These are phyloP conservation scores for Crotalus horridus DNA, from an alignment of 2,113 vertebrate genomes.

Conservation along the genomic window DNA sequence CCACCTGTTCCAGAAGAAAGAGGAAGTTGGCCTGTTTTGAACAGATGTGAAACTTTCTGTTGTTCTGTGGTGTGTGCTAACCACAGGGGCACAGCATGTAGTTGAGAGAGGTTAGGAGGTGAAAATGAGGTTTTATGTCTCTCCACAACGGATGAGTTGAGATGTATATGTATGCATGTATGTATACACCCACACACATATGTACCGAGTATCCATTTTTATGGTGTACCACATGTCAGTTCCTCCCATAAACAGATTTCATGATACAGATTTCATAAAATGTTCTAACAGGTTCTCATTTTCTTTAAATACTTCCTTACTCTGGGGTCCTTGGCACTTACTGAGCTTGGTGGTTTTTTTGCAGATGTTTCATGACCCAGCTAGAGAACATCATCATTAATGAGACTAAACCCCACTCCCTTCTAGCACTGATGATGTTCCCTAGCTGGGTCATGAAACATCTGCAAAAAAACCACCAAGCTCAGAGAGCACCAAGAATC, in stretches of 20 bases:
- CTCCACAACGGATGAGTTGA: neutral
- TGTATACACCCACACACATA: neutral
- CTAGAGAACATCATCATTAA: neutral
- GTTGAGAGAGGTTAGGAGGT: slow-evolving; percentile 9
- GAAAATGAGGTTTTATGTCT: slow-evolving; percentile 4
- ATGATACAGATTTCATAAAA: neutral
- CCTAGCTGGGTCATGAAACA: neutral
- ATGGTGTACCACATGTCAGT: neutral
- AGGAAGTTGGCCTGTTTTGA: slow-evolving; percentile 48
- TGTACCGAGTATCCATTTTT: neutral
- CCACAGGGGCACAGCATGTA: slow-evolving; percentile 42
- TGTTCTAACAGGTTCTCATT: neutral
- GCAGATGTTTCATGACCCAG: neutral
- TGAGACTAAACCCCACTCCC: neutral
- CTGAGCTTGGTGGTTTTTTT: neutral
- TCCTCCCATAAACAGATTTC: neutral
- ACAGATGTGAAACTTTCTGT: slow-evolving; percentile 43
- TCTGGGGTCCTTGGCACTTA: neutral
- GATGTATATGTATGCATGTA: neutral
- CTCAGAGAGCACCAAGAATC: neutral
- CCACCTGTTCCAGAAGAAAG: slow-evolving; percentile 59
- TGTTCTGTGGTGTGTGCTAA: slow-evolving; percentile 12
- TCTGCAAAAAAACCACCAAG: neutral
- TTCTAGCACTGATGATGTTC: neutral
- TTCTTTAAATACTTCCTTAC: neutral